phyloP scores from a whole-genome alignment of 2,888 invertebrate species.

The Schizotus pectinicornis region DNA sequence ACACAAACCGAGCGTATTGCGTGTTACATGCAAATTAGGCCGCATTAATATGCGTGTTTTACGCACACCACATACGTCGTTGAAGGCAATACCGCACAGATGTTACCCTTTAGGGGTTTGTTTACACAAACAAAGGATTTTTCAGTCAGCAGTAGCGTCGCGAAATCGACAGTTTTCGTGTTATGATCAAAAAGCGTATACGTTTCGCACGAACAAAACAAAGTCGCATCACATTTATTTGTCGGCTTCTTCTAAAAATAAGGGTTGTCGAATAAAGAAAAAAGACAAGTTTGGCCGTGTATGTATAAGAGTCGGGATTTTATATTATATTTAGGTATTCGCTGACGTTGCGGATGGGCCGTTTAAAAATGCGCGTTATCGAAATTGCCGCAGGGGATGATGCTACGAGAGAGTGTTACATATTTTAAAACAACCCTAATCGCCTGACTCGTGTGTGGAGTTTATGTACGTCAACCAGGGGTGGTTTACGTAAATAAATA shows the following conservation, averaged over 20 bases:
- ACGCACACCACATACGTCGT: constrained; percentile 51
- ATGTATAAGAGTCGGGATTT: too few species aligned
- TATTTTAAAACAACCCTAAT: constrained; percentile 40
- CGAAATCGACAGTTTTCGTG: constrained; percentile 46
- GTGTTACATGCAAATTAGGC: constrained; percentile 59
- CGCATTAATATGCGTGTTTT: constrained; percentile 58
- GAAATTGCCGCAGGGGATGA: constrained; percentile 15
- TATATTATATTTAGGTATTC: constrained; percentile 16
- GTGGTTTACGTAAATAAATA: constrained; percentile 48
- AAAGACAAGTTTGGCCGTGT: not conserved
- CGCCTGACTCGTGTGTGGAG: constrained; percentile 36
- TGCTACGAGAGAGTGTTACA: constrained; percentile 28
- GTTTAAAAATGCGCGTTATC: constrained; percentile 9
- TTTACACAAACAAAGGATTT: constrained; percentile 56
- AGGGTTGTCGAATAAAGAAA: constrained; percentile 8
- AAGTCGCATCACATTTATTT: constrained; percentile 24
- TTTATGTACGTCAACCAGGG: constrained; percentile 43
- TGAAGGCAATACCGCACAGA: constrained; percentile 50
- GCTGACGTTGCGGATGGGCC: constrained; percentile 4
- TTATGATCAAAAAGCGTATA: constrained; percentile 29
- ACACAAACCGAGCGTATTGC: constrained; percentile 50
- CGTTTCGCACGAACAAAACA: constrained; percentile 19
- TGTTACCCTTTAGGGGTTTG: constrained; percentile 53
- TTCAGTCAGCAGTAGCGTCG: constrained; percentile 42
- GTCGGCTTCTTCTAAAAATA: constrained; percentile 19